Evolutionary conservation across 2,797 vertebrate species (phyloP), one percentile per base, ranked within the genome.

Genomic region (Echeneis naucrates): DNA sequence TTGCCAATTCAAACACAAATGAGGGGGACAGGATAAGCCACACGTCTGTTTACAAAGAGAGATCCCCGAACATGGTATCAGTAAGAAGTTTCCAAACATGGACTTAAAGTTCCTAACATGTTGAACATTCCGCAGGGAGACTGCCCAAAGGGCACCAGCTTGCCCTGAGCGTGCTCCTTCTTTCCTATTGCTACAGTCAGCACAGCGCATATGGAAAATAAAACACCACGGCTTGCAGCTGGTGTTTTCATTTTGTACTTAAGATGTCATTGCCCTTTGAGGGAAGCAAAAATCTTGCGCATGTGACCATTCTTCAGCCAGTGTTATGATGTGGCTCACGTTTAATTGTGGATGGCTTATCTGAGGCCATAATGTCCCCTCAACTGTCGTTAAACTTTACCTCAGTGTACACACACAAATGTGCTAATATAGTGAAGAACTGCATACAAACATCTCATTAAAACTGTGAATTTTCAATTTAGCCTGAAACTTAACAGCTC

Each of bases 171-270:
- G 75, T 57, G 87, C 72, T 79, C 78, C 82, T 79, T 87, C 63
- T 85, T 77, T 84, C 76, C 81, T 76, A 21, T 53, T 66, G 77
- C 86, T 83, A 70, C 82, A 74, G 54, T 47, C 69, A 72, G 64
- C 71, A 51, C 37, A 75, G 52, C 30, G 17, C 74, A 70, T 75
- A 77, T 76, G 82, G 86, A 89, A 84, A 88, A 85, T 50, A 87
- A 89, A 92, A 80, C 86, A 82, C 72, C 71, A 32, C 2, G 58
- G 65, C 65, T 78, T 52, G 68, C 87, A 92, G 90, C 86, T 91
- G 92, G 84, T 90, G 88, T 90, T 92, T 89, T 90, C 81, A 81
- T 90, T 86, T 90, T 61, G 38, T 72, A 78, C 83, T 78, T 75
- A 68, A 77, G 72, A 89, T 81, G 78, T 90, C 84, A 83, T 72